A percentile compares a stretch with the other conserved stretches of the same genome.
Evolutionary conservation across 64 coral and sea anemone species (phyloP).

Genomic region (Cladopsammia gracilis): DNA sequence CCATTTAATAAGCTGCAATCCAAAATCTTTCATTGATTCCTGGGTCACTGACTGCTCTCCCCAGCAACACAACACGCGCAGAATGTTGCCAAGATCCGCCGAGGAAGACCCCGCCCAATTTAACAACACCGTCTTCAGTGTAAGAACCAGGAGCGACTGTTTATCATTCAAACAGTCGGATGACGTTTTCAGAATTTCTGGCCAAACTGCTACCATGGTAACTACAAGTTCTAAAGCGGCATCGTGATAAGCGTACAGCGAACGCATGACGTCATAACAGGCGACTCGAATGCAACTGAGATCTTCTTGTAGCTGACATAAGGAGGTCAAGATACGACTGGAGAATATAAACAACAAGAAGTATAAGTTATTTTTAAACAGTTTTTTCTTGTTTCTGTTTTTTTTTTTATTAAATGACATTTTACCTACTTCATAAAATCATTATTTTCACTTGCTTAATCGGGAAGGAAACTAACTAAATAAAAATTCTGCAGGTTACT

Average conservation of each 20-base stretch:
- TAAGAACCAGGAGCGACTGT: conserved; percentile 4
- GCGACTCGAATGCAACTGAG: conserved; percentile 32
- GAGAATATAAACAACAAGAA: not conserved
- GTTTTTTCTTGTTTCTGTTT: no score
- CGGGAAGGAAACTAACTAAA: no score
- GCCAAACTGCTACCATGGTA: conserved; percentile 80
- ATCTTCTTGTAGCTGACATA: conserved; percentile 62
- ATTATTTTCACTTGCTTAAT: no score
- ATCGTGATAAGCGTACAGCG: conserved; percentile 26
- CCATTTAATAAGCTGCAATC: not conserved
- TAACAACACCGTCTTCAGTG: conserved; percentile 8
- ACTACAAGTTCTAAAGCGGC: conserved; percentile 46
- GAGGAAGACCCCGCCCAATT: not conserved
- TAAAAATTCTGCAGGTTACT: no score
- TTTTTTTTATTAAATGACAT: no score
- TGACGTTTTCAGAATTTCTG: conserved; percentile 9
- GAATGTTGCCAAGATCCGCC: conserved; percentile 21
- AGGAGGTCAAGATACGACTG: conserved; percentile 78
- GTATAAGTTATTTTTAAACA: not conserved
- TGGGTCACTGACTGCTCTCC: not conserved
- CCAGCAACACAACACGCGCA: conserved; percentile 39
- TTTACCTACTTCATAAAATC: no score
- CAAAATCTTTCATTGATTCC: not conserved
- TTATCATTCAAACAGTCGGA: not conserved
- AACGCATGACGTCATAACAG: conserved; percentile 83